Evolutionary conservation across 2,113 vertebrate species (phyloP).

Genomic region (Gobio gobio): DNA sequence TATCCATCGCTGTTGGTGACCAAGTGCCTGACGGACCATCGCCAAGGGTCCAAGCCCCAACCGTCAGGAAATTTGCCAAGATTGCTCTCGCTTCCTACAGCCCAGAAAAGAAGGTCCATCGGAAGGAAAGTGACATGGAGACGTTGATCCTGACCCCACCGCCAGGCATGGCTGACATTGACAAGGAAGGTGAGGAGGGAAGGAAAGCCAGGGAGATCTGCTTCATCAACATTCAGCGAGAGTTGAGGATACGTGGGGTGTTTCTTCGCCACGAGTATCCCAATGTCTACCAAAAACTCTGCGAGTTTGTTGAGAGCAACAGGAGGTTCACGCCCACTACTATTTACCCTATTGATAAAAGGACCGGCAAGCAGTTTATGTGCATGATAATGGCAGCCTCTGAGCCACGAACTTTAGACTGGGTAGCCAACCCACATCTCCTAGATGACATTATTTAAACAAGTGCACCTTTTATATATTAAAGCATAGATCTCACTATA

Average conservation of each 20-base stretch:
- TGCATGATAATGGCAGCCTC: conserved; percentile 99
- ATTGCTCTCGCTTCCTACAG: conserved; percentile 93
- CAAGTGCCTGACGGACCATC: conserved; percentile 84
- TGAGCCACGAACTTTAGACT: conserved; percentile 94
- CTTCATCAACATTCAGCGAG: conserved; percentile 96
- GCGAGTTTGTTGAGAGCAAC: conserved; percentile 95
- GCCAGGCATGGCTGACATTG: conserved; percentile 89
- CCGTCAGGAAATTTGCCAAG: conserved; percentile 96
- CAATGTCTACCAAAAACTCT: conserved; percentile 92
- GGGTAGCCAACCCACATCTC: conserved; percentile 96
- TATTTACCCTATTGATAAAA: conserved; percentile 96
- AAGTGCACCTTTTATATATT: conserved; percentile 71
- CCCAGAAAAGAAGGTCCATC: conserved; percentile 85
- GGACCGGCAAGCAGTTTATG: conserved; percentile 98
- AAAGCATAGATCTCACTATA: conserved; percentile 67
- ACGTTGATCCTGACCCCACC: conserved; percentile 95
- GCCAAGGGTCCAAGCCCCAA: conserved; percentile 84
- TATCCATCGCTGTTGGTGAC: conserved; percentile 93
- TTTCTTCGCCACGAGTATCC: conserved; percentile 96
- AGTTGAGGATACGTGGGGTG: conserved; percentile 92
- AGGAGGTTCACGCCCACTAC: conserved; percentile 95
- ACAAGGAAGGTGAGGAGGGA: conserved; percentile 93
- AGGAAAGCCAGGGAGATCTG: conserved; percentile 93
- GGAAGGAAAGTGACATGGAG: conserved; percentile 93
- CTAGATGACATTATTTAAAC: conserved; percentile 93